Percentiles rank a stretch among this genome's conserved stretches.
Evolutionary conservation across 2,888 invertebrate genomes (phyloP).

Genomic region (Aporophyla lueneburgensis): DNA sequence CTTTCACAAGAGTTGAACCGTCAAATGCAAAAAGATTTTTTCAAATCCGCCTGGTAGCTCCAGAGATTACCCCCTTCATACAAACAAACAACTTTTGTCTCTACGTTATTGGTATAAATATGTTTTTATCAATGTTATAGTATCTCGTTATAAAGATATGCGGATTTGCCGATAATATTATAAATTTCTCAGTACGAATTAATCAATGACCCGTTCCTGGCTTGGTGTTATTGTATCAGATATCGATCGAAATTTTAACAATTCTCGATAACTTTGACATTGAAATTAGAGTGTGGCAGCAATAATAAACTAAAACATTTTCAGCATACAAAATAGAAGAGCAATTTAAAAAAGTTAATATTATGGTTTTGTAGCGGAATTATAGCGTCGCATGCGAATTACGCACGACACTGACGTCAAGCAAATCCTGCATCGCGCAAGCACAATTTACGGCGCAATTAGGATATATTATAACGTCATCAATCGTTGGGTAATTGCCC

Average conservation of each 20-base stretch:
- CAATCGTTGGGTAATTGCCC: too few relatives aligned
- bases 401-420: too few relatives aligned
- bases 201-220: conserved; percentile 6
- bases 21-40: too few relatives aligned
- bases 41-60: too few relatives aligned
- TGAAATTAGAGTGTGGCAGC: conserved; percentile 2
- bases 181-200: conserved; percentile 18
- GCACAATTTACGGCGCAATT: too few relatives aligned
- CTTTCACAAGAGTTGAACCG: too few relatives aligned
- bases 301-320: background rate
- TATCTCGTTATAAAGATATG: conserved; percentile 11
- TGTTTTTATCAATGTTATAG: background rate
- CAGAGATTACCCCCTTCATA: too few relatives aligned
- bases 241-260: conserved; percentile 11
- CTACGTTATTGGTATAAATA: background rate
- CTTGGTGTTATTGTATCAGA: conserved; percentile 19
- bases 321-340: background rate
- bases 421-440: too few relatives aligned
- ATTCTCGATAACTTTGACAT: conserved; percentile 22
- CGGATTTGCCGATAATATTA: conserved; percentile 15
- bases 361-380: background rate
- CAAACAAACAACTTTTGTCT: too few relatives aligned
- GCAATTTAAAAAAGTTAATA: background rate
- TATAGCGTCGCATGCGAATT: too few relatives aligned
- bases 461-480: too few relatives aligned